Base-by-base conservation (phyloP, 2,888 invertebrate genomes). In the Oscheius sp. region DNA sequence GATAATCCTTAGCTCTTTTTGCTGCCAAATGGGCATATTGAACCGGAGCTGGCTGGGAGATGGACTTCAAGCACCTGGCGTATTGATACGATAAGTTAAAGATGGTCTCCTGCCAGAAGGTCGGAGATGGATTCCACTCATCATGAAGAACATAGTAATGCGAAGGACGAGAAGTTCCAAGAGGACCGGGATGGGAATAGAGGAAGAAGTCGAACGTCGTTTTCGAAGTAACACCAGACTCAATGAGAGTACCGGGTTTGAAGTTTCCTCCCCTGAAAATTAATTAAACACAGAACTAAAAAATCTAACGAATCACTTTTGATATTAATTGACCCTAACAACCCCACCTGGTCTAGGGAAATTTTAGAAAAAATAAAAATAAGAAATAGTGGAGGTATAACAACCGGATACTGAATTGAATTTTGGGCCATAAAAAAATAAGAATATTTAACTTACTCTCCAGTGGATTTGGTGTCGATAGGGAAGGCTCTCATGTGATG, bases 1-100 rank as follows among this genome's bases (percentile, higher is more conserved):
- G 24, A 14, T 56, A 49, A 24, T 71, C 71, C 64, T 71, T 71
- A 14, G 67, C 71, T 33, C 71, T 36, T 17, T 67, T 68, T 5
- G 67, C 67, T 2, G 67, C 71, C 32, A 77, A 38, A 70, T 80
- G 78, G 12, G 80, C 80, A 28, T 81, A 80, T 32, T 86, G 84
- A 9, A 82, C 80, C 4, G 87, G 87, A 0, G 86, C 81, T 5
- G 41, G 93, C 88, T 86, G 82, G 38, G 85, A 83, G 24, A 81
- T 94, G 89, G 85, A 77, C 20, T 85, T 81, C 74, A 91, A 91
- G 86, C 94, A 94, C 4, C 94, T 90, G 0, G 92, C 90, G 87
- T 92, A 94, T 88, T 93, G 88, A 86, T 94, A 93, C 83, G 94
- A 94, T 51, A 95, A 87, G 85, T 92, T 91, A 87, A 91, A 94